Evolutionary conservation across 2,113 vertebrate genomes (phyloP), one percentile per base, ranked within the genome.

Genomic region (Cisticola juncidis): DNA sequence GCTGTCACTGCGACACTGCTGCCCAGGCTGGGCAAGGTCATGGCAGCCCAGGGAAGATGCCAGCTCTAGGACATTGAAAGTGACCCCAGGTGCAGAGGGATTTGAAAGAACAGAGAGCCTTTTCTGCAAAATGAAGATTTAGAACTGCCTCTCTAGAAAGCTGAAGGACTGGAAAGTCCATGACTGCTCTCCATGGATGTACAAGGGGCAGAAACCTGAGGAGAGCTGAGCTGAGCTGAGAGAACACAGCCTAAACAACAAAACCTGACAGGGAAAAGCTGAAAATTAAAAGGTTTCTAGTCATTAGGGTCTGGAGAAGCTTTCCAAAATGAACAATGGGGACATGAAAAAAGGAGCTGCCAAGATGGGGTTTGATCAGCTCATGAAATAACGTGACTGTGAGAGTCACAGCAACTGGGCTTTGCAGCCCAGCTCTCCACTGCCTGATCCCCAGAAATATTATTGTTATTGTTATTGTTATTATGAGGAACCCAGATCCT

Each of bases 381-480:
- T 57, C 31, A 29, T 8, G 8, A 58, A 92, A 50, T 26, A 57
- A 51, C 0, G 0, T 44, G 77, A 71, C 45, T n/a, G 4, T 12
- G 58, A 60, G 38, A 81, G 58, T 14, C 73, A 53, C n/a, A 58
- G 53, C 58, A 84, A 40, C 21, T 14, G 68, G 22, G 64, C 48
- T 45, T 33, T 40, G 64, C 9, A 81, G 79, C 28, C 50, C 0
- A 3, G 6, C 19, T 84, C 22, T 42, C 48, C 9, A 2, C 24
- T 36, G 23, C n/a, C 65, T 12, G 14, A 45, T 22, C 64, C 57
- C 69, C 22, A 84, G 57, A 78, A 80, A 69, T 38, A 22, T 0
- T 6, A 11, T 0, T 14, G 23, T 21, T 9, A 25, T 25, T 35
- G n/a, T 0, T 6, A 11, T 0, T 14, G 23, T 21, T 9, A 25